Percentiles rank a stretch among this genome's conserved stretches.
Evolutionary conservation across 2,888 invertebrate species (phyloP).

Genomic region (Linnaemya tessellans): DNA sequence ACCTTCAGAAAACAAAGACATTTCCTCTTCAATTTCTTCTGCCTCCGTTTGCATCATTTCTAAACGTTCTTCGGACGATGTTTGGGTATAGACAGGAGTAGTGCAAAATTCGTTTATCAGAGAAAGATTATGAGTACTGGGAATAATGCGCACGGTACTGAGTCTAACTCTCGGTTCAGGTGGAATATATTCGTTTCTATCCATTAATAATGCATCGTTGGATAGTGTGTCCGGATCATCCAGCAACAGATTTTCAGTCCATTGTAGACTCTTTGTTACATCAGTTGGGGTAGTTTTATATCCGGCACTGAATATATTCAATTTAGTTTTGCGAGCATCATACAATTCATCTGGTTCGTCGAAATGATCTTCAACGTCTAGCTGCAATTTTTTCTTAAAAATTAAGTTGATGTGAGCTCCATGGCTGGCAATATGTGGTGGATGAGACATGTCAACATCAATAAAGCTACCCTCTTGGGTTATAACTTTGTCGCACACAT

Average conservation of each 20-base stretch:
- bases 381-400: slow-evolving; percentile 1
- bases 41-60: slow-evolving; percentile 2
- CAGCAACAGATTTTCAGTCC: slow-evolving; percentile 42
- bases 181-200: slow-evolving; percentile 17
- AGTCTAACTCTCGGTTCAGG: not conserved
- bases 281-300: not conserved
- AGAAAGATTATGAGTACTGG: slow-evolving; percentile 68
- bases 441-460: slow-evolving; percentile 26
- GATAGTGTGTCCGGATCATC: slow-evolving; percentile 50
- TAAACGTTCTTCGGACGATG: slow-evolving; percentile 49
- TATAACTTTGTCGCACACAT: slow-evolving; percentile 72
- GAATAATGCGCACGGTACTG: slow-evolving; percentile 45
- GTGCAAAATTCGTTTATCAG: slow-evolving; percentile 52
- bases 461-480: not conserved
- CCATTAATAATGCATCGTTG: slow-evolving; percentile 12
- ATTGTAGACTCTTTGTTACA: slow-evolving; percentile 37
- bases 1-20: not conserved
- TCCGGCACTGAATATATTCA: not conserved
- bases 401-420: slow-evolving; percentile 41
- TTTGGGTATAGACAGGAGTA: slow-evolving; percentile 37
- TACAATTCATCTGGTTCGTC: not conserved
- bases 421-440: not conserved
- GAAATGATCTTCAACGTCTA: not conserved
- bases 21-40: not conserved
- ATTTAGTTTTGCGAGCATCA: not conserved